Evolutionary conservation across 1,140 invertebrate species (phyloP).

Genomic region (Cataglyphis hispanica): DNA sequence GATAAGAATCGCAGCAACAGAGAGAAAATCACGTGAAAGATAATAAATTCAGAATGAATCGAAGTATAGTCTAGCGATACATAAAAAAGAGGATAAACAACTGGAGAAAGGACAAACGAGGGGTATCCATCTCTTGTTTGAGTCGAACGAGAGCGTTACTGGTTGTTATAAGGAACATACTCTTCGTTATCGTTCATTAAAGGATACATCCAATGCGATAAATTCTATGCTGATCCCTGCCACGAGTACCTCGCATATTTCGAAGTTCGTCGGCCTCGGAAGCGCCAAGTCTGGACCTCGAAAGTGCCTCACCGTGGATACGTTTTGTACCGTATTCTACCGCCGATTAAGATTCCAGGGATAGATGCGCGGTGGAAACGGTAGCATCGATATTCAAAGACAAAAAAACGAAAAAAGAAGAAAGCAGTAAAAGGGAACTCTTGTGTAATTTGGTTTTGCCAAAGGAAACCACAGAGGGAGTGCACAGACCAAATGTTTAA

Average conservation of each 20-base stretch:
- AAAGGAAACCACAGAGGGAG: constrained; percentile 42
- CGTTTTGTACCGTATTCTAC: constrained; percentile 70
- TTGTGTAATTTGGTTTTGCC: constrained; percentile 47
- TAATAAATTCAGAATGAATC: constrained; percentile 32
- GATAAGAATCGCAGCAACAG: constrained; percentile 12
- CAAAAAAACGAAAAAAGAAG: constrained; percentile 32
- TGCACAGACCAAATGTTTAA: constrained; percentile 73
- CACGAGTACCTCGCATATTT: constrained; percentile 60
- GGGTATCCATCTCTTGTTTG: constrained; percentile 62
- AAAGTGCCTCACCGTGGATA: constrained; percentile 83
- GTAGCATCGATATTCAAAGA: constrained; percentile 21
- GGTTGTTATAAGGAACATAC: constrained; percentile 63
- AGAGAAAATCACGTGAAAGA: constrained; percentile 9
- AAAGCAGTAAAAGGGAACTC: constrained; percentile 41
- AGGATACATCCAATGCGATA: constrained; percentile 50
- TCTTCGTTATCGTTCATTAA: constrained; percentile 63
- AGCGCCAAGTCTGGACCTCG: constrained; percentile 76
- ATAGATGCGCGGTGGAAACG: constrained; percentile 39
- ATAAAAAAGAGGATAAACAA: not conserved
- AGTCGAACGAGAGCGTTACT: constrained; percentile 15
- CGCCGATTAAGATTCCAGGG: constrained; percentile 66
- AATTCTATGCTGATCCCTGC: constrained; percentile 51
- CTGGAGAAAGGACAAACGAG: constrained; percentile 1
- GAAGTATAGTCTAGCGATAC: not conserved
- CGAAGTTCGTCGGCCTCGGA: constrained; percentile 68